phyloP scores from a whole-genome alignment of 2,113 vertebrate genomes.

The Oplegnathus fasciatus region DNA sequence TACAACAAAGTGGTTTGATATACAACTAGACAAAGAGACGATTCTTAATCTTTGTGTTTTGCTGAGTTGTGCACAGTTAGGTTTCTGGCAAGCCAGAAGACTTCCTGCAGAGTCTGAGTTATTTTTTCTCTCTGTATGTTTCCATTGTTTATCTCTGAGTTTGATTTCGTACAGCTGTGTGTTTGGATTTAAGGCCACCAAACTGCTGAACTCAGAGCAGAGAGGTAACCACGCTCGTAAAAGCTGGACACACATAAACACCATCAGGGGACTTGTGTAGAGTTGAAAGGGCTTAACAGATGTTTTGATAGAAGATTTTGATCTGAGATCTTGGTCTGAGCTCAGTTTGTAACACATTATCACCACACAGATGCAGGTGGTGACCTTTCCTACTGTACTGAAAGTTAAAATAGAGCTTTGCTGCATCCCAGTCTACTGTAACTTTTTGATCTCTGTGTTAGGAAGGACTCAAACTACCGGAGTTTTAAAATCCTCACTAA shows the following conservation, averaged over 20 bases:
- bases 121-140: slow-evolving; percentile 26
- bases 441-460: not conserved
- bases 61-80: not conserved
- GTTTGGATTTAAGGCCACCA: slow-evolving; percentile 31
- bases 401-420: not conserved
- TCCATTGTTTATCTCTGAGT: slow-evolving; percentile 55
- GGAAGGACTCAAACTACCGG: not conserved
- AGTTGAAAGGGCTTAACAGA: slow-evolving; percentile 14
- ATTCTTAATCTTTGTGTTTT: slow-evolving; percentile 15
- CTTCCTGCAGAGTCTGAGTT: slow-evolving; percentile 1
- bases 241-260: slow-evolving; percentile 16
- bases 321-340: slow-evolving; percentile 26
- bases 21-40: not conserved
- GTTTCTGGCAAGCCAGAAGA: not conserved
- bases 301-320: slow-evolving; percentile 18
- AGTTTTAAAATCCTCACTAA: not conserved
- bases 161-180: slow-evolving; percentile 45
- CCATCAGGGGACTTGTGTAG: not conserved
- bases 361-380: slow-evolving; percentile 6
- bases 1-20: not conserved
- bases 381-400: slow-evolving; percentile 16
- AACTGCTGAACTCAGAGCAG: slow-evolving; percentile 4
- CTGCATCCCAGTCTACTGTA: not conserved
- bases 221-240: slow-evolving; percentile 1
- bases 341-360: slow-evolving; percentile 8